Conservation (phyloP, 2,113 vertebrate genomes). For the Poecilia latipinna region DNA sequence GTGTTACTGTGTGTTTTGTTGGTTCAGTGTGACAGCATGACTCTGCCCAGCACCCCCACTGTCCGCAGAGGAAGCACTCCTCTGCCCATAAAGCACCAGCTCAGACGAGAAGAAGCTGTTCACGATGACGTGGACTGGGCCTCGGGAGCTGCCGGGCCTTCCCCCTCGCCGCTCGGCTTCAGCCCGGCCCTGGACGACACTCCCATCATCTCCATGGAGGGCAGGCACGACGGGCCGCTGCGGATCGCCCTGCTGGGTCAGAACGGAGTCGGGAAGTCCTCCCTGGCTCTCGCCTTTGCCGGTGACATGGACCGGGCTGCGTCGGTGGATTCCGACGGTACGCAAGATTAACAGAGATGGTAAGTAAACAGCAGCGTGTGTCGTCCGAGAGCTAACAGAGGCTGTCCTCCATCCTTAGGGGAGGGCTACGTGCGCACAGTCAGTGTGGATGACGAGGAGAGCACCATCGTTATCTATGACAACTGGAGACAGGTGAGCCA, state of each 20-base stretch:
- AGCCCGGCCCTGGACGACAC: conserved; percentile 78
- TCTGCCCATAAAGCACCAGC: conserved; percentile 88
- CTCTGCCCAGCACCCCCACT: conserved; percentile 74
- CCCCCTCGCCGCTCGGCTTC: conserved; percentile 73
- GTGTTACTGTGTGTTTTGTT: conserved; percentile 6
- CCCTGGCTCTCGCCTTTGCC: conserved; percentile 83
- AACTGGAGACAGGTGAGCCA: conserved; percentile 91
- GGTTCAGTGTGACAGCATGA: conserved; percentile 74
- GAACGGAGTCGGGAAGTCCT: conserved; percentile 89
- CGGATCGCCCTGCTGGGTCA: conserved; percentile 86
- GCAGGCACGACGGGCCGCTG: conserved; percentile 64
- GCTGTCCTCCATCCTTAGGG: conserved; percentile 72
- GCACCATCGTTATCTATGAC: conserved; percentile 87
- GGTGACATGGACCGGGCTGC: conserved; percentile 76
- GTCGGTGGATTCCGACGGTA: conserved; percentile 78
- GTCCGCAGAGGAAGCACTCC: conserved; percentile 89
- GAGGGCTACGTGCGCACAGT: conserved; percentile 86
- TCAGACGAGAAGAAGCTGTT: conserved; percentile 83
- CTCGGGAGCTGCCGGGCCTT: conserved; percentile 66
- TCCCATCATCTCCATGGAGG: conserved; percentile 59
- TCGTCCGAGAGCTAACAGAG: conserved; percentile 48
- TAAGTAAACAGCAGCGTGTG: conserved; percentile 33
- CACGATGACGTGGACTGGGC: conserved; percentile 88
- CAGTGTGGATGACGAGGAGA: conserved; percentile 87
- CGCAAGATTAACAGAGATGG: conserved; percentile 3